These are phyloP conservation scores for Troides helena DNA, from an alignment of 2,888 invertebrate genomes.

Conservation along the genomic window DNA sequence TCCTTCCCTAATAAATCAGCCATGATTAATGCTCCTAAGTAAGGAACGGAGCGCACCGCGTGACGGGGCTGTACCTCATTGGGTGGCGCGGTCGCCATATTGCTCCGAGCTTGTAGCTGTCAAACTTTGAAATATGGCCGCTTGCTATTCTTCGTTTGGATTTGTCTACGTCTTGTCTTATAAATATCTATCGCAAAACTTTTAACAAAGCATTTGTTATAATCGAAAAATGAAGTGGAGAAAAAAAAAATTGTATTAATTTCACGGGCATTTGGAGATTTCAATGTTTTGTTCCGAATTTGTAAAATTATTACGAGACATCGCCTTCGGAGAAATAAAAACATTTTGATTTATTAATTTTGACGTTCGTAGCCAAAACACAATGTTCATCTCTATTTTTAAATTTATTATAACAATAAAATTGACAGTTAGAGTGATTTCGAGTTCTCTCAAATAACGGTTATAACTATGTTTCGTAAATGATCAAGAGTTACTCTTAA, in stretches of 20 bases:
- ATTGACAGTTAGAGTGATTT: conserved; percentile 48
- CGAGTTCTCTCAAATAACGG: conserved; percentile 35
- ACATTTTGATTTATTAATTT: conserved; percentile 64
- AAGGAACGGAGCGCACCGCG: conserved; percentile 66
- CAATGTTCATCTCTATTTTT: conserved; percentile 58
- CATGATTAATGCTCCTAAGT: conserved; percentile 75
- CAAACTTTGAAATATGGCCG: conserved; percentile 77
- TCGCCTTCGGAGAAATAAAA: conserved; percentile 53
- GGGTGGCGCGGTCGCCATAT: conserved; percentile 79
- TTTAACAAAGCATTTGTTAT: conserved; percentile 34
- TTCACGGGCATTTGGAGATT: conserved; percentile 59
- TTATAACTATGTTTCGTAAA: conserved; percentile 13
- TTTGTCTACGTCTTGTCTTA: conserved; percentile 73
- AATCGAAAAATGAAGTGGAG: conserved; percentile 23
- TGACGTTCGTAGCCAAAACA: conserved; percentile 72
- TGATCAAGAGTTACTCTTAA: not conserved
- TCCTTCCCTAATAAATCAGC: conserved; percentile 77
- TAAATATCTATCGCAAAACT: conserved; percentile 55
- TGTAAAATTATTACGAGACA: conserved; percentile 64
- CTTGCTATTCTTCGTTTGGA: conserved; percentile 60
- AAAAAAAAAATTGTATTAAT: conserved; percentile 42
- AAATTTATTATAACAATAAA: conserved; percentile 68
- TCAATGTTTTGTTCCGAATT: conserved; percentile 63
- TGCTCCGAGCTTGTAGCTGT: conserved; percentile 78
- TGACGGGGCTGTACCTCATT: conserved; percentile 76